Evolutionary conservation across 2,113 vertebrate species (phyloP).

Genomic region (Rhinoderma darwinii): DNA sequence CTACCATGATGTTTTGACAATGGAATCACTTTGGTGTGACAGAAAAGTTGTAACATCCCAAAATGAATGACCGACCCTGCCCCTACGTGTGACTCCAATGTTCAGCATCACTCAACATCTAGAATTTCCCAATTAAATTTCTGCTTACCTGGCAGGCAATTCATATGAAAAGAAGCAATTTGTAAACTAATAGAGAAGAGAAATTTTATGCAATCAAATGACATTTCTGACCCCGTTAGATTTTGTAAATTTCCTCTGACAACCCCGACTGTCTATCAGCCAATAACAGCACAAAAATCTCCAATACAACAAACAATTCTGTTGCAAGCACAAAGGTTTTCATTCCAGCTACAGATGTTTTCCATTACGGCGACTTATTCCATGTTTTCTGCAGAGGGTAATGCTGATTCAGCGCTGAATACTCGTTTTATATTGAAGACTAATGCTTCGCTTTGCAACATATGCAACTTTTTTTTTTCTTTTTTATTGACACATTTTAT

Average conservation of each 20-base stretch:
- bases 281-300: background rate
- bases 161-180: background rate
- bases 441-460: background rate
- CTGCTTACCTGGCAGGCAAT: background rate
- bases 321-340: background rate
- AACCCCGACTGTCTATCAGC: background rate
- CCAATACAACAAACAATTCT: background rate
- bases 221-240: background rate
- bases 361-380: constrained; percentile 16
- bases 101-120: constrained; percentile 1
- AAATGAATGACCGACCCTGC: background rate
- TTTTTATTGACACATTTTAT: constrained; percentile 12
- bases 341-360: background rate
- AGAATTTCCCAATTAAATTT: constrained; percentile 7
- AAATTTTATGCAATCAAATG: background rate
- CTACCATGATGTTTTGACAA: background rate
- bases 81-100: background rate
- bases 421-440: background rate
- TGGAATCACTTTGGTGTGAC: background rate
- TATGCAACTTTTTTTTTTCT: background rate
- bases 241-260: background rate
- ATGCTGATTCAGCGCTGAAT: constrained; percentile 22
- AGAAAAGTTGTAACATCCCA: background rate
- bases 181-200: constrained; percentile 13
- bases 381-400: background rate